These are phyloP conservation scores for Lota lota DNA, from an alignment of 2,113 vertebrate genomes.

Conservation along the genomic window DNA sequence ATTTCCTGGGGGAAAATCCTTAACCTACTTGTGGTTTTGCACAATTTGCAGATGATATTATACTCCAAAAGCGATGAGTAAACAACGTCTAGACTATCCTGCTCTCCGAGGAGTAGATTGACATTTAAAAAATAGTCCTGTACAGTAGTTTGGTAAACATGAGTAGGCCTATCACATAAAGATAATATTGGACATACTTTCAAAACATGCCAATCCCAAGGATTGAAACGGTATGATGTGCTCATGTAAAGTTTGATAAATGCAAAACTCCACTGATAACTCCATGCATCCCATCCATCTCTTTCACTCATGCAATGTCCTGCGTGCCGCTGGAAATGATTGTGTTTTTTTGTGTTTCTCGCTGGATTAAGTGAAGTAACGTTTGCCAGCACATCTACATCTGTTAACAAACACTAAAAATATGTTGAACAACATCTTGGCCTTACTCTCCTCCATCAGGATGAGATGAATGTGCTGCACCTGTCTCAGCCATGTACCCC, in stretches of 20 bases:
- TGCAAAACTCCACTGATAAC: no score
- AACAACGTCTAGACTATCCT: constrained; percentile 46
- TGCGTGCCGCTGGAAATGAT: constrained; percentile 49
- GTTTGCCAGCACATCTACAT: constrained; percentile 61
- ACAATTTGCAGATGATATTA: constrained; percentile 63
- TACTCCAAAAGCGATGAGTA: constrained; percentile 38
- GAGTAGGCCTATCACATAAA: no score
- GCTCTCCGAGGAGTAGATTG: constrained; percentile 10
- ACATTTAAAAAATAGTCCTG: constrained; percentile 24
- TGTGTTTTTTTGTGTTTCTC: constrained; percentile 10
- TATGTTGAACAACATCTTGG: constrained; percentile 68
- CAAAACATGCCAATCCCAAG: no score
- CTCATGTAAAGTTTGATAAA: no score
- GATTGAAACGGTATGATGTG: no score
- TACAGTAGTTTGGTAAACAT: not conserved
- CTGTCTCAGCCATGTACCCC: constrained; percentile 45
- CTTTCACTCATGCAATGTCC: constrained; percentile 5
- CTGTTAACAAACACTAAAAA: constrained; percentile 69
- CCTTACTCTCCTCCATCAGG: constrained; percentile 49
- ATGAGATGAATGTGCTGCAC: constrained; percentile 64
- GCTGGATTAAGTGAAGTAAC: constrained; percentile 51
- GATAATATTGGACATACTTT: no score
- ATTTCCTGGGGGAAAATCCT: constrained; percentile 33
- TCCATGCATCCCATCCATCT: not conserved
- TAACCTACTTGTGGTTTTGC: constrained; percentile 62